These are phyloP conservation scores for Baronia brevicornis DNA, from an alignment of 2,888 invertebrate genomes.

Conservation along the genomic window DNA sequence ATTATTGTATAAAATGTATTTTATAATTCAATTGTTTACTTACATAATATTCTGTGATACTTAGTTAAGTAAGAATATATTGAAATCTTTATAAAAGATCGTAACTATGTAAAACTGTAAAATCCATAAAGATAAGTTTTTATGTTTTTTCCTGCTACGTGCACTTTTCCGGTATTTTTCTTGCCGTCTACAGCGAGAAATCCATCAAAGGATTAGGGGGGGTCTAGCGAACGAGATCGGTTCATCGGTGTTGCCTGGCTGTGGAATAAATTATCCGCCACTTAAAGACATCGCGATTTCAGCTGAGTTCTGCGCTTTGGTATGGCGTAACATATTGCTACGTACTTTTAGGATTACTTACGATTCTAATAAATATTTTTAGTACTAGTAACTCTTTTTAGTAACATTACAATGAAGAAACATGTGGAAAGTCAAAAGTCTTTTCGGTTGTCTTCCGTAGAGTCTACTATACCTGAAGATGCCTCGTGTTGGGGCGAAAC, in stretches of 20 bases:
- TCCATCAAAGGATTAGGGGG: slow-evolving; percentile 72
- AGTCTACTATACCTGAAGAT: no score
- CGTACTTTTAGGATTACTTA: no score
- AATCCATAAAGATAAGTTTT: slow-evolving; percentile 33
- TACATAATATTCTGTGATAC: no score
- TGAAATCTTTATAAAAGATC: slow-evolving; percentile 14
- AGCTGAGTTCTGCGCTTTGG: no score
- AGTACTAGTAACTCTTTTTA: no score
- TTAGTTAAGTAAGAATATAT: no score
- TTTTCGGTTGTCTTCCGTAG: no score
- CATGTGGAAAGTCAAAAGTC: no score
- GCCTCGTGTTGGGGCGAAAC: no score
- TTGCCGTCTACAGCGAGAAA: slow-evolving; percentile 43
- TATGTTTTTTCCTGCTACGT: slow-evolving; percentile 43
- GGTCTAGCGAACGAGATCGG: slow-evolving; percentile 51
- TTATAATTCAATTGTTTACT: neutral
- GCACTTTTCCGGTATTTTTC: slow-evolving; percentile 56
- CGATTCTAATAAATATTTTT: no score
- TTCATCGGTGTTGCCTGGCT: slow-evolving; percentile 57
- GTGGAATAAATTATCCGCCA: slow-evolving; percentile 67
- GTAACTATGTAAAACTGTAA: slow-evolving; percentile 26
- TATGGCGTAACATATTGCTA: no score
- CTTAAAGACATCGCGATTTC: slow-evolving; percentile 47
- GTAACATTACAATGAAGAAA: no score
- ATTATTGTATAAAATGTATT: neutral